A percentile compares a stretch with the other conserved stretches of the same genome.
phyloP scores from a whole-genome alignment of 2,888 invertebrate genomes.

The Thysanoteuthis rhombus region DNA sequence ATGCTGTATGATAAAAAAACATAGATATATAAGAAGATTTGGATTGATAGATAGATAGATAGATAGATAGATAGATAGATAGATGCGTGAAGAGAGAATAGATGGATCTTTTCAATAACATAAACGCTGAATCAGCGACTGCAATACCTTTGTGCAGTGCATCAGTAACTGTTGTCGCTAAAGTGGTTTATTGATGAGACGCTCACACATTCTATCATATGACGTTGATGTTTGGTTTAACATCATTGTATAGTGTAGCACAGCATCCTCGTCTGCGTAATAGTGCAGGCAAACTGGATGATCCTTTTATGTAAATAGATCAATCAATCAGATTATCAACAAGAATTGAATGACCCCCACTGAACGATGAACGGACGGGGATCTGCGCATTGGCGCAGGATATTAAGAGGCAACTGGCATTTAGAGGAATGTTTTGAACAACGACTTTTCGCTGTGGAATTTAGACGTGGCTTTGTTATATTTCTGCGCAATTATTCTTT shows the following conservation, averaged over 20 bases:
- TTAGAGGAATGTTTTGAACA: too few species aligned
- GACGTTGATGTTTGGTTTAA: neutral
- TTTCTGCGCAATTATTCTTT: too few species aligned
- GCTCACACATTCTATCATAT: neutral
- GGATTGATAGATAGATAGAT: neutral
- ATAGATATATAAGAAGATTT: neutral
- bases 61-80: neutral
- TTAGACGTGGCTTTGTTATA: too few species aligned
- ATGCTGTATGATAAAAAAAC: neutral
- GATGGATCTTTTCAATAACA: neutral
- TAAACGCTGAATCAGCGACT: neutral
- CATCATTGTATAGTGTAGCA: neutral
- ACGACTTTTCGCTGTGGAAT: too few species aligned
- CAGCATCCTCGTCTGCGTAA: neutral
- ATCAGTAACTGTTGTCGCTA: neutral
- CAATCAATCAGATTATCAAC: neutral
- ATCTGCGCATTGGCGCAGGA: accelerated
- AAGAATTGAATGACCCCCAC: neutral
- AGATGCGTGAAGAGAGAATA: neutral
- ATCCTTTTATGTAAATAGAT: neutral
- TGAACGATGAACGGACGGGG: neutral
- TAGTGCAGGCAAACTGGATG: neutral
- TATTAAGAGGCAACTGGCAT: too few species aligned
- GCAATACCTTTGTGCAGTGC: neutral
- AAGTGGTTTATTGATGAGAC: neutral